A percentile compares a stretch with the other conserved stretches of the same genome.
phyloP scores from a whole-genome alignment of 2,113 vertebrate species.

The Raja brachyura region DNA sequence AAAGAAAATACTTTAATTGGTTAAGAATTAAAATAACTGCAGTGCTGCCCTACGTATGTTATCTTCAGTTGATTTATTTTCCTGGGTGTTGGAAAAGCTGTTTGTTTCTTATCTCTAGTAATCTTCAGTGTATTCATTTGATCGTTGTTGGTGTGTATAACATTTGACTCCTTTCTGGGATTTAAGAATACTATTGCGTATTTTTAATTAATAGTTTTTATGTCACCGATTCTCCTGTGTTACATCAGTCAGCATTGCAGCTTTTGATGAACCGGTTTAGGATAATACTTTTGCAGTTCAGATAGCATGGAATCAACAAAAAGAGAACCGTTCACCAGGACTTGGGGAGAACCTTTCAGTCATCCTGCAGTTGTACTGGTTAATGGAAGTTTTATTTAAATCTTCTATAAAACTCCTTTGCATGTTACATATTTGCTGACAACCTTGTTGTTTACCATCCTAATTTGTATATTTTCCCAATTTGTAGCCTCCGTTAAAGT shows the following conservation, averaged over 20 bases:
- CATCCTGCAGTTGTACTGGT: background rate
- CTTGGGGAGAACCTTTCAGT: background rate
- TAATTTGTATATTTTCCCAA: background rate
- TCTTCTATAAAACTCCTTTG: background rate
- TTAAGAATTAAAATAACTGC: background rate
- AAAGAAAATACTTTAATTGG: background rate
- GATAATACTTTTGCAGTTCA: background rate
- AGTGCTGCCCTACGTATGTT: too few relatives aligned
- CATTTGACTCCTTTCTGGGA: background rate
- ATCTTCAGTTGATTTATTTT: background rate
- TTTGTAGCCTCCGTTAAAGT: background rate
- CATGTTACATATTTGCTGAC: background rate
- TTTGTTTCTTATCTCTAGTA: background rate
- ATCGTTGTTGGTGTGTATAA: background rate
- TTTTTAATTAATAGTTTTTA: background rate
- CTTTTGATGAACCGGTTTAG: background rate
- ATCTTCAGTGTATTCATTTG: background rate
- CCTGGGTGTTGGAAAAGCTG: background rate
- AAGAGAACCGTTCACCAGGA: background rate
- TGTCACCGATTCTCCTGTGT: background rate
- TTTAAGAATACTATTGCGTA: background rate
- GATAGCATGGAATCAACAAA: background rate
- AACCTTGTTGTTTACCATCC: background rate
- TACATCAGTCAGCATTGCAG: too few relatives aligned
- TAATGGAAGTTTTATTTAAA: background rate